These are phyloP conservation scores for Glaucidium brasilianum DNA, from an alignment of 2,113 vertebrate species.

Conservation along the genomic window DNA sequence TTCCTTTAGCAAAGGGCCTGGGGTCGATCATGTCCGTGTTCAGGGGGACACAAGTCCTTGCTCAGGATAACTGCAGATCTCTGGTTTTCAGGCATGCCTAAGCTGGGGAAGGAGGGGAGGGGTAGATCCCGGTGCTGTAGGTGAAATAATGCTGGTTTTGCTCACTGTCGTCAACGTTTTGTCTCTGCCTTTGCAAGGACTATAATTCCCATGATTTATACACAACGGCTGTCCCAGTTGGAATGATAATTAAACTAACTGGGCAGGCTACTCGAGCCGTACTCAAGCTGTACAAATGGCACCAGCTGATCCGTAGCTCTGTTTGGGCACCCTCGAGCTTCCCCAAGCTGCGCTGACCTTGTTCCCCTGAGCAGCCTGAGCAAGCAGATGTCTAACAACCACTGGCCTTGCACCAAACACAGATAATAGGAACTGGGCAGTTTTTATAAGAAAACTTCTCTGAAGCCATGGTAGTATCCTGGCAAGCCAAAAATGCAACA, in stretches of 20 bases:
- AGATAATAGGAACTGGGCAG: slow-evolving; percentile 50
- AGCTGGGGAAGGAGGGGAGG: neutral
- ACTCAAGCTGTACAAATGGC: neutral
- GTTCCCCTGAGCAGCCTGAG: slow-evolving; percentile 31
- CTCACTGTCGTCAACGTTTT: neutral
- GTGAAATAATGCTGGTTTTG: neutral
- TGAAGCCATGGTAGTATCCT: slow-evolving; percentile 55
- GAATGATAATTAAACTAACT: neutral
- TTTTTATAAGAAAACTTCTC: slow-evolving; percentile 42
- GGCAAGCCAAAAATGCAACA: slow-evolving; percentile 52
- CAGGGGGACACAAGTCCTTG: neutral
- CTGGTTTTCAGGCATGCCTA: neutral
- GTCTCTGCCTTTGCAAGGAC: neutral
- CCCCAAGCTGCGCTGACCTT: neutral
- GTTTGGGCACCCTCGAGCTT: neutral
- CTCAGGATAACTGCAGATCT: neutral
- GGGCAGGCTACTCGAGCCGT: neutral
- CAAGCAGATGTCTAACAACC: slow-evolving; percentile 66
- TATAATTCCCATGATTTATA: neutral
- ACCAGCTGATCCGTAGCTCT: neutral
- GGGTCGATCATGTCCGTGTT: accelerated
- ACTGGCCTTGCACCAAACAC: slow-evolving; percentile 59
- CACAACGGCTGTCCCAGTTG: neutral
- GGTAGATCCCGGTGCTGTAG: neutral
- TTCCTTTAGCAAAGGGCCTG: neutral